Conservation (phyloP, 1,140 invertebrate genomes). For the Drosophila pandora region DNA sequence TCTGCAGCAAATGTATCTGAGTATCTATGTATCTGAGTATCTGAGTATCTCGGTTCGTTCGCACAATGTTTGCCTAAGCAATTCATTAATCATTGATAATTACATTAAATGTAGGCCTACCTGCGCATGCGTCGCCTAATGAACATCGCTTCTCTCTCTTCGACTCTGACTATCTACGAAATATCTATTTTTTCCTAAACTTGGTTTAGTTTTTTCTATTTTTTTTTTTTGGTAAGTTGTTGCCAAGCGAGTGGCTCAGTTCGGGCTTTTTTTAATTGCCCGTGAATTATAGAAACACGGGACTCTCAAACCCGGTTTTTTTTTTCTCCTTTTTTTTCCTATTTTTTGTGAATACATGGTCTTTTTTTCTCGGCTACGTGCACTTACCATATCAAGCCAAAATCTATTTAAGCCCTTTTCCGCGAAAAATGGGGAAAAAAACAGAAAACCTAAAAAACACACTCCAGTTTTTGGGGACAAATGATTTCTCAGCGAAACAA, state of each 20-base stretch:
- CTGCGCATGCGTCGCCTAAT: slow-evolving; percentile 53
- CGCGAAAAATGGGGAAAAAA: slow-evolving; percentile 32
- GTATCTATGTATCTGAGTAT: slow-evolving; percentile 9
- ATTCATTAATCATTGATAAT: slow-evolving; percentile 82
- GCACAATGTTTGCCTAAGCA: slow-evolving; percentile 73
- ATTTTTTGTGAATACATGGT: slow-evolving; percentile 16
- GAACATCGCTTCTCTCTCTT: slow-evolving; percentile 20
- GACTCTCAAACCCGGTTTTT: slow-evolving; percentile 31
- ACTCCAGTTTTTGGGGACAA: background rate
- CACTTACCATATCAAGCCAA: slow-evolving; percentile 43
- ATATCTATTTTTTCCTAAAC: slow-evolving; percentile 42
- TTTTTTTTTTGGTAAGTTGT: slow-evolving; percentile 29
- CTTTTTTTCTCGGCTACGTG: slow-evolving; percentile 54
- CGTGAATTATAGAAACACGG: slow-evolving; percentile 77
- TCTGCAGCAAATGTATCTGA: slow-evolving; percentile 1
- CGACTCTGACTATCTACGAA: background rate
- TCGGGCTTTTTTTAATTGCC: slow-evolving; percentile 61
- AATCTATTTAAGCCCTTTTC: slow-evolving; percentile 56
- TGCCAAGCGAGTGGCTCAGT: slow-evolving; percentile 56
- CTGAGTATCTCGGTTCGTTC: slow-evolving; percentile 11
- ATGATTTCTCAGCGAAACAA: slow-evolving; percentile 11
- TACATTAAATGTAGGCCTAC: slow-evolving; percentile 79
- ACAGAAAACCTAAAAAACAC: slow-evolving; percentile 3
- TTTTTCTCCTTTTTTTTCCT: slow-evolving; percentile 16
- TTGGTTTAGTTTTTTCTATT: slow-evolving; percentile 51